Evolutionary conservation across 2,113 vertebrate species (phyloP).

Genomic region (Callithrix jacchus): DNA sequence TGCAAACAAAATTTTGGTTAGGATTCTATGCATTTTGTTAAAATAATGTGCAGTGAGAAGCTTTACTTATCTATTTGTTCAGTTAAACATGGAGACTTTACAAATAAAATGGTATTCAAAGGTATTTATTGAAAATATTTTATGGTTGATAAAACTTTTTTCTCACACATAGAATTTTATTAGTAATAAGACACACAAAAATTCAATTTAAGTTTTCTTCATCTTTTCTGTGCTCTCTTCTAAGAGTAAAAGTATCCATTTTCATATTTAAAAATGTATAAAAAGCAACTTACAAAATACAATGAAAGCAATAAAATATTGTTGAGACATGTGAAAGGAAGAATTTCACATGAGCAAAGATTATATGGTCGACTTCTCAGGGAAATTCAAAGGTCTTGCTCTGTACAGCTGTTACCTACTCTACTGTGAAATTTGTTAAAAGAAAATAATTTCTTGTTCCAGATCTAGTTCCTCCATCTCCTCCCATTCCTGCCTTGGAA

Average conservation of each 20-base stretch:
- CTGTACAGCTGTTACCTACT: not conserved
- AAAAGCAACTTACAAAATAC: slow-evolving; percentile 38
- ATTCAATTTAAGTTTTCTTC: slow-evolving; percentile 15
- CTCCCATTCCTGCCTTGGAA: not conserved
- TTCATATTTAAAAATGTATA: not conserved
- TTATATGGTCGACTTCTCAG: not conserved
- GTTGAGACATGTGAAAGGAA: not conserved
- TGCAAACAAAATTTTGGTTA: slow-evolving; percentile 44
- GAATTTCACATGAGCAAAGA: not conserved
- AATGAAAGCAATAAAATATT: slow-evolving; percentile 40
- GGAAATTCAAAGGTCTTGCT: slow-evolving; percentile 2
- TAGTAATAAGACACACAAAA: slow-evolving; percentile 45
- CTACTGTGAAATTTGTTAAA: not conserved
- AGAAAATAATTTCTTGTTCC: not conserved
- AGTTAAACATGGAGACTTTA: not conserved
- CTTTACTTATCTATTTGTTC: slow-evolving; percentile 32
- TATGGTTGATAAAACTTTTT: slow-evolving; percentile 20
- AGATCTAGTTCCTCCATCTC: not conserved
- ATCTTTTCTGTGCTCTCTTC: slow-evolving; percentile 10
- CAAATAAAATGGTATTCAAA: not conserved
- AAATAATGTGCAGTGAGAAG: not conserved
- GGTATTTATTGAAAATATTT: slow-evolving; percentile 22
- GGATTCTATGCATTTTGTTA: slow-evolving; percentile 13
- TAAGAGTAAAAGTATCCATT: slow-evolving; percentile 2
- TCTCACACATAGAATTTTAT: slow-evolving; percentile 28